phyloP scores from a whole-genome alignment of 2,113 vertebrate species.

The Phalacrocorax aristotelis region DNA sequence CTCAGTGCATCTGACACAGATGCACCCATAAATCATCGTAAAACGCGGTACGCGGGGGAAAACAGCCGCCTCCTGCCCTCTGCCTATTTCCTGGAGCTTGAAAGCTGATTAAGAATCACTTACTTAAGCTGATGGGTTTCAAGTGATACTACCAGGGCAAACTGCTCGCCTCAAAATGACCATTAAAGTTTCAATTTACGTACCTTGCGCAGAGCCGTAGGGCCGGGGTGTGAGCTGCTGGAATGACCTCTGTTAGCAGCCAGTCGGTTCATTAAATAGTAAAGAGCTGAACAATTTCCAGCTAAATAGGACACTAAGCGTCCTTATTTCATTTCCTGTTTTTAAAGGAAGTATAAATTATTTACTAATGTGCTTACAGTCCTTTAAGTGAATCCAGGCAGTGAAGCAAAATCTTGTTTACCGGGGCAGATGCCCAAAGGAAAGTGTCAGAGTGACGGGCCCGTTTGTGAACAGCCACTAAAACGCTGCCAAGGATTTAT shows the following conservation, averaged over 20 bases:
- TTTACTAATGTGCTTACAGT: neutral
- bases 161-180: neutral
- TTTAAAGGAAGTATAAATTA: constrained; percentile 9
- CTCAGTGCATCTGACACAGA: neutral
- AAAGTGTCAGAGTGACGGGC: neutral
- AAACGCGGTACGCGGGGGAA: neutral
- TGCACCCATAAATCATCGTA: neutral
- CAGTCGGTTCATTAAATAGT: neutral
- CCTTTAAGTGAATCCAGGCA: neutral
- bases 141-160: neutral
- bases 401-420: neutral
- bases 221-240: neutral
- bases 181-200: neutral
- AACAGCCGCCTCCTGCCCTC: neutral
- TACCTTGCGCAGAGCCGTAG: accelerated
- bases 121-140: neutral
- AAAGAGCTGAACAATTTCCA: neutral
- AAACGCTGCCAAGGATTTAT: neutral
- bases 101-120: neutral
- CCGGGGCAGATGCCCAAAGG: neutral
- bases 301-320: neutral
- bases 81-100: neutral
- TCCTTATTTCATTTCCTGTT: neutral
- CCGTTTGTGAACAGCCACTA: neutral
- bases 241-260: constrained; percentile 8